Percentiles rank a stretch among this genome's conserved stretches.
Conservation (phyloP, 2,113 vertebrate genomes). For the Edolisoma coerulescens region DNA sequence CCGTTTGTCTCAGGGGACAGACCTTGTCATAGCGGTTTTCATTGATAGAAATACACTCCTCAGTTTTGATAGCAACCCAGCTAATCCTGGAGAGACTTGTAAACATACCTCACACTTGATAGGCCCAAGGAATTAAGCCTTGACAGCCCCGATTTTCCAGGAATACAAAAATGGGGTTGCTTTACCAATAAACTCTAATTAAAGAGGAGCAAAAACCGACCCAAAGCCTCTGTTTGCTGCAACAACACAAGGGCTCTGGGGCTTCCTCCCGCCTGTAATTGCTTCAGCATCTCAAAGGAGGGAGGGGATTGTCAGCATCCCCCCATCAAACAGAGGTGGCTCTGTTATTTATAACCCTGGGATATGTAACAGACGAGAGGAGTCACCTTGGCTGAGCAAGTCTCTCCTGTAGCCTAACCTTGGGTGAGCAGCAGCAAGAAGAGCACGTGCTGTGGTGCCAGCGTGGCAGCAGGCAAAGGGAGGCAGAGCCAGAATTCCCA, state of each 20-base stretch:
- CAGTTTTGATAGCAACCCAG: slow-evolving; percentile 40
- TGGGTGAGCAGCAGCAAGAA: background rate
- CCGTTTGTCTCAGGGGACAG: slow-evolving; percentile 67
- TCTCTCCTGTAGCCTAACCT: slow-evolving; percentile 22
- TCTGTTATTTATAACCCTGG: slow-evolving; percentile 34
- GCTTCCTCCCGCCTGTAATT: background rate
- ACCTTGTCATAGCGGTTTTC: slow-evolving; percentile 55
- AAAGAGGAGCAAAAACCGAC: background rate
- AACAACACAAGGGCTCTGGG: background rate
- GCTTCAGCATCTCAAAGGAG: background rate
- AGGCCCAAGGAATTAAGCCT: slow-evolving; percentile 9
- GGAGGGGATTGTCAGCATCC: background rate
- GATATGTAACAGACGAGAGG: slow-evolving; percentile 49
- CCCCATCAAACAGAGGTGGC: background rate
- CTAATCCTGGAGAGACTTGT: slow-evolving; percentile 23
- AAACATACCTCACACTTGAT: slow-evolving; percentile 54
- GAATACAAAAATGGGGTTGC: slow-evolving; percentile 1
- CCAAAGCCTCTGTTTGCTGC: background rate
- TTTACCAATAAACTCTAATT: slow-evolving; percentile 4
- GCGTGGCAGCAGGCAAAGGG: background rate
- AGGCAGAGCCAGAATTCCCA: rapidly evolving
- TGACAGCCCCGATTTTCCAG: background rate
- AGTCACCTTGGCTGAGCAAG: slow-evolving; percentile 52
- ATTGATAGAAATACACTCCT: slow-evolving; percentile 50
- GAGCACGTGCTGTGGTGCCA: background rate